Evolutionary conservation across 1,140 invertebrate species (phyloP), one percentile per base, ranked within the genome.

Genomic region (Tetragnatha versicolor): DNA sequence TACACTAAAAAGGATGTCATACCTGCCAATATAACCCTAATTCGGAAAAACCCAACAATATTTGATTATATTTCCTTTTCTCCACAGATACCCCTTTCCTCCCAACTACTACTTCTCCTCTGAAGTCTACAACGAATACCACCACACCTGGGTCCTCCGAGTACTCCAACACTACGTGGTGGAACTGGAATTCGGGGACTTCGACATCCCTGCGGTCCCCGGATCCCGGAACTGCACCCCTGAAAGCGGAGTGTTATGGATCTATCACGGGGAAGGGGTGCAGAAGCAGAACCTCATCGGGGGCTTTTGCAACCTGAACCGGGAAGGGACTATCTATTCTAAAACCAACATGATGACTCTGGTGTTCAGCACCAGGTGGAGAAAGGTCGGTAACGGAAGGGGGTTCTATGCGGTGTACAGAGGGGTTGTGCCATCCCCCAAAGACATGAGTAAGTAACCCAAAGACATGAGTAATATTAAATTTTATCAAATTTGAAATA

Each of bases 181-280:
- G 7, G 77, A 83, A 49, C 45, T 83, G 25, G 65, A 80, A 61
- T 83, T 83, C 73, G 82, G 81, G 17, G 83, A 83, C 66, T 83
- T 83, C 39, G 83, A 83, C 47, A 69, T 83, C 33, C 82, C 73
- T 10, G 70, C 53, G 2, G 70, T 65, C 6, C 82, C 82, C 22
- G 82, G 82, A 61, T 51, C 77, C 10, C 49, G 81, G 53, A 76
- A 79, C 33, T 83, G 83, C 29, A 81, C 80, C 17, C 31, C 70
- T 1, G 81, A 82, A 37, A 70, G 39, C 39, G 81, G 81, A 17
- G 49, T 82, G 2, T 39, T 82, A 0, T 75, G 69, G 37, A 58
- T 79, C 2, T 82, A 82, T 49, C 35, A 65, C 17, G 51, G 81
- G 45, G 65, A 73, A 42, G 65, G 51, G 0, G 58, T 25, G 4